phyloP scores from a whole-genome alignment of 1,140 invertebrate species.

The Phortica variegata region DNA sequence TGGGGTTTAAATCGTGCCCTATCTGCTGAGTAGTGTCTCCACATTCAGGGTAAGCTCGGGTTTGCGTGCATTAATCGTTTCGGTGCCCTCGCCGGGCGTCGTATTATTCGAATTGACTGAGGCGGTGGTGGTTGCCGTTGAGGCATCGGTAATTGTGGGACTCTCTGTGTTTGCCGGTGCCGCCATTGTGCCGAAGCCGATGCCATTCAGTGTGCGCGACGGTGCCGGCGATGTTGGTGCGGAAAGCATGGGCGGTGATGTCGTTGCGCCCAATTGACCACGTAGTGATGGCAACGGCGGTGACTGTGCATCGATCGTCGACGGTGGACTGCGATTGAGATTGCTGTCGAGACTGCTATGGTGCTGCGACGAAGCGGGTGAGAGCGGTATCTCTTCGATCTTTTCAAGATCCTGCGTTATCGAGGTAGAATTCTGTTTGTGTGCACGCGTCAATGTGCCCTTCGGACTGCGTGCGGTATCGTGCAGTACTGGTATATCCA shows the following conservation, averaged over 20 bases:
- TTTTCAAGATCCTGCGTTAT: conserved; percentile 70
- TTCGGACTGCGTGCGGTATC: conserved; percentile 48
- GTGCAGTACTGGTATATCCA: conserved; percentile 46
- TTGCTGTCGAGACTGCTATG: conserved; percentile 53
- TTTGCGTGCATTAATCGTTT: conserved; percentile 3
- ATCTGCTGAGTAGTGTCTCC: conserved; percentile 49
- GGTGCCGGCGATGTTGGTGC: conserved; percentile 47
- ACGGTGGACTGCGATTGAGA: conserved; percentile 51
- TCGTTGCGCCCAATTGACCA: conserved; percentile 5
- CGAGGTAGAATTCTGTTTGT: conserved; percentile 72
- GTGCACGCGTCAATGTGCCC: conserved; percentile 55
- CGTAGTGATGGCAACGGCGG: conserved; percentile 19
- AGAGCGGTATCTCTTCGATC: conserved; percentile 67
- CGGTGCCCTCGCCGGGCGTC: conserved; percentile 7
- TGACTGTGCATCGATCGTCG: conserved; percentile 42
- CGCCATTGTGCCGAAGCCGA: not conserved
- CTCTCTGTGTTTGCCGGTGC: not conserved
- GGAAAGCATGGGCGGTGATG: conserved; percentile 32
- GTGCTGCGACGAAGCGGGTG: conserved; percentile 50
- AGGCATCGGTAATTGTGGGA: conserved; percentile 9
- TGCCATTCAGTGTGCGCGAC: conserved; percentile 37
- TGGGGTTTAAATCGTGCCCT: conserved; percentile 47
- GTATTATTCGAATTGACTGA: conserved; percentile 11
- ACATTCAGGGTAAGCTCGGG: conserved; percentile 45
- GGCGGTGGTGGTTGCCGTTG: conserved; percentile 15